A percentile compares a stretch with the other conserved stretches of the same genome.
These are phyloP conservation scores for Enteromius viviparus DNA, from an alignment of 2,797 vertebrate species.

Conservation along the genomic window DNA sequence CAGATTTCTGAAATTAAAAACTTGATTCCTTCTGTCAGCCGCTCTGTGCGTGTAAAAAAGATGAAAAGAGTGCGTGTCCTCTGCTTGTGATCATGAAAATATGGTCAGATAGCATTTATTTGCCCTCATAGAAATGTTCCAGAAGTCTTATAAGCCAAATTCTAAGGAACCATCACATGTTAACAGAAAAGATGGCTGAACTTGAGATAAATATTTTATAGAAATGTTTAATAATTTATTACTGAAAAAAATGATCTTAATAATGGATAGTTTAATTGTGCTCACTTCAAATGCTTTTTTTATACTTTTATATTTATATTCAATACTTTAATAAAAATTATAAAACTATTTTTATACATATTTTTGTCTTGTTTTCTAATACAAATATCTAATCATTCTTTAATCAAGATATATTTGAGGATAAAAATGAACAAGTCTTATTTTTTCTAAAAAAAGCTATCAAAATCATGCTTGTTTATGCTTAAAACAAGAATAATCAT, in stretches of 20 bases:
- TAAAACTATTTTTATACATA: too few species aligned
- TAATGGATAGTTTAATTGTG: background rate
- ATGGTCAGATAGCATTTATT: background rate
- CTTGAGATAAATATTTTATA: background rate
- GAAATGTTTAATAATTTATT: background rate
- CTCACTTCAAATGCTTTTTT: background rate
- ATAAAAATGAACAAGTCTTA: background rate
- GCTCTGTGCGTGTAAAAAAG: background rate
- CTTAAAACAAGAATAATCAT: background rate
- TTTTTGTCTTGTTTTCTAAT: background rate
- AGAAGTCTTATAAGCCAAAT: background rate
- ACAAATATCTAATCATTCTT: background rate
- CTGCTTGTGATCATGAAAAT: background rate
- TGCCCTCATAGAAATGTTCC: background rate
- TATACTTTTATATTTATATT: too few species aligned
- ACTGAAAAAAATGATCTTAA: background rate
- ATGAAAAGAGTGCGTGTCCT: background rate
- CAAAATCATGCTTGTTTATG: background rate
- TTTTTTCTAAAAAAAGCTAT: background rate
- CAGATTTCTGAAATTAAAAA: constrained; percentile 37
- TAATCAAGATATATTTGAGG: background rate
- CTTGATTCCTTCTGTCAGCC: constrained; percentile 18
- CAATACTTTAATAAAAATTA: too few species aligned
- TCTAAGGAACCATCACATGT: background rate
- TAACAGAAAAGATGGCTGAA: background rate